phyloP scores from a whole-genome alignment of 2,797 vertebrate genomes.

The Miichthys miiuy region DNA sequence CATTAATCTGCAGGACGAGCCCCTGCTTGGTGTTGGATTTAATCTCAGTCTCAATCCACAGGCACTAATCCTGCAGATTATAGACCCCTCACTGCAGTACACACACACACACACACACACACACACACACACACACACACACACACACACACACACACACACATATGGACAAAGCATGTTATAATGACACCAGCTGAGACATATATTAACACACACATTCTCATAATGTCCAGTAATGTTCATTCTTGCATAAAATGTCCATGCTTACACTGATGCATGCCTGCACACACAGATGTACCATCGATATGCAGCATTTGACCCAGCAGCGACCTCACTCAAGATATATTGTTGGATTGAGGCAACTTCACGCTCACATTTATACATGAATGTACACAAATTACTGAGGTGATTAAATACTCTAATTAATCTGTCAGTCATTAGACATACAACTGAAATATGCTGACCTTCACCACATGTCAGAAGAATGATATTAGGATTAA shows the following conservation, averaged over 20 bases:
- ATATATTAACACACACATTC: conserved; percentile 7
- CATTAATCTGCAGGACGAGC: conserved; percentile 41
- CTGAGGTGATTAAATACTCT: conserved; percentile 33
- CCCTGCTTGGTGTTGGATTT: conserved; percentile 55
- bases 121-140: conserved; percentile 11
- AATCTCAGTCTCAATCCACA: conserved; percentile 73
- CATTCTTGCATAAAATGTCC: not conserved
- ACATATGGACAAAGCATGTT: not conserved
- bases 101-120: conserved; percentile 11
- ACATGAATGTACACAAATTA: conserved; percentile 9
- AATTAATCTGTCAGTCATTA: conserved; percentile 60
- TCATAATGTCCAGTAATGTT: not conserved
- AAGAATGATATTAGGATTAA: conserved; percentile 58
- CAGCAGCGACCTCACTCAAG: conserved; percentile 31
- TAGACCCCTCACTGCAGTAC: conserved; percentile 32
- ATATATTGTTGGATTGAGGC: conserved; percentile 9
- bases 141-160: conserved; percentile 8
- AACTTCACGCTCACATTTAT: not conserved
- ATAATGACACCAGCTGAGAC: conserved; percentile 48
- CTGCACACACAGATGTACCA: conserved; percentile 9
- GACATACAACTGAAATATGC: conserved; percentile 64
- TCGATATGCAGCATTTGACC: conserved; percentile 39
- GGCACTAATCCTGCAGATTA: conserved; percentile 76
- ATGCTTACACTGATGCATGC: not conserved
- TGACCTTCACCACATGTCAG: conserved; percentile 62